Base-by-base conservation (phyloP, 1,140 invertebrate species). In the Leucophenga varia region DNA sequence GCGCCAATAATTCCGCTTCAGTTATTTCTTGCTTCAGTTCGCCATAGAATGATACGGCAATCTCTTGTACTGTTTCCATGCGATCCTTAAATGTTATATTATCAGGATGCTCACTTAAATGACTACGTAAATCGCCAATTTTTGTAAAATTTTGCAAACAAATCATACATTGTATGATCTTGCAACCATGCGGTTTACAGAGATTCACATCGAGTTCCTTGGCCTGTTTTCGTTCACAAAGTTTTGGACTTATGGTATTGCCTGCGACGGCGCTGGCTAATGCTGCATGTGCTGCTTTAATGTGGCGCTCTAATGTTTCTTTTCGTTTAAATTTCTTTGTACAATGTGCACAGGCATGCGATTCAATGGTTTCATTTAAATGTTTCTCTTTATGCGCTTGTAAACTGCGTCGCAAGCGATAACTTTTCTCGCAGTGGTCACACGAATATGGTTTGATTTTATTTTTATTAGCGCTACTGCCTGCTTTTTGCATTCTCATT, bases 231-330 rank as follows among this genome's bases (percentile, higher is more conserved):
- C 6, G 18, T 8, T 12, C 35, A 3, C 16, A 50, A 6, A 67
- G 32, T 43, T 68, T 63, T 1, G 59, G n/a, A n/a, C 51, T 19
- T 64, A 68, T 1, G 59, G 53, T 18, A 68, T 67, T 1, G 63
- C 59, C 16, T 59, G 55, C 6, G 35, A 16, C 12, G 6, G 13
- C 17, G 6, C 35, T 17, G 18, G 35, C 35, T 14, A 8, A 17
- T 37, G 35, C 12, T 3, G 13, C 35, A 37, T 37, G 12, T 14
- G 16, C 12, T 37, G 16, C 10, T 25, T 6, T 25, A 25, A 25
- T 5, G 10, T 25, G 22, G 10, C 5, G 5, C 10, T 10, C 5
- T 6, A 25, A 10, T 25, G 10, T 5, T 13, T 37, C 35, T 17
- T 37, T 37, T 4, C 35, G 35, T 17, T 37, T 17, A 12, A 37